Evolutionary conservation across 2,113 vertebrate genomes (phyloP).

Genomic region (Petaurus breviceps): DNA sequence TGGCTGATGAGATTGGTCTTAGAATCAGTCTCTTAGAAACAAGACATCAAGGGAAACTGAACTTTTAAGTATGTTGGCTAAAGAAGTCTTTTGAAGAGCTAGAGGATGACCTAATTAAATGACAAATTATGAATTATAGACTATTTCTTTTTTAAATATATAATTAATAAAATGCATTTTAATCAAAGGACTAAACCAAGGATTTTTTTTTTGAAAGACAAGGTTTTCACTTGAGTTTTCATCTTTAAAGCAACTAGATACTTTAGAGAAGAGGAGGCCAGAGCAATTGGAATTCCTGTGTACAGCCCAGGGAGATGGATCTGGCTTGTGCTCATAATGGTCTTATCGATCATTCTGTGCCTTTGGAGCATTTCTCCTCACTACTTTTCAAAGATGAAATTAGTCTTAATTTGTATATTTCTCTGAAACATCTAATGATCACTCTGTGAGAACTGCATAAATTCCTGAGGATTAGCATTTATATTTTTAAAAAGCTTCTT

Average conservation of each 20-base stretch:
- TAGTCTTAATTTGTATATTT: not conserved
- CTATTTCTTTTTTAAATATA: not conserved
- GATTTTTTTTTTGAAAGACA: not conserved
- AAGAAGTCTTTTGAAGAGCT: slow-evolving; percentile 4
- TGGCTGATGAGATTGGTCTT: not conserved
- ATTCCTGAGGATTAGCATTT: not conserved
- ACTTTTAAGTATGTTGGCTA: not conserved
- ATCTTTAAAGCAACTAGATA: not conserved
- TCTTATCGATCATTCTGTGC: not conserved
- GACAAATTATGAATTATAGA: slow-evolving; percentile 20
- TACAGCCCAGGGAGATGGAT: not conserved
- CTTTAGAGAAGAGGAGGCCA: not conserved
- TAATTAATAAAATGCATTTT: slow-evolving; percentile 29
- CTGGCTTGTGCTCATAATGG: not conserved
- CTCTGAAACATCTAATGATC: not conserved
- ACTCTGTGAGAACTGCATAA: not conserved
- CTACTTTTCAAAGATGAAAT: not conserved
- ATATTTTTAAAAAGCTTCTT: not conserved
- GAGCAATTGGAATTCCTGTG: not conserved
- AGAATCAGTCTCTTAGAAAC: not conserved
- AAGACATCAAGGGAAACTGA: not conserved
- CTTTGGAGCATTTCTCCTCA: not conserved
- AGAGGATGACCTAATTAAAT: not conserved
- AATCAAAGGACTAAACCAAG: not conserved
- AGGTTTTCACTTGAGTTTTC: not conserved